phyloP scores from a whole-genome alignment of 1,140 invertebrate genomes.

The Nixonia krombeini region DNA sequence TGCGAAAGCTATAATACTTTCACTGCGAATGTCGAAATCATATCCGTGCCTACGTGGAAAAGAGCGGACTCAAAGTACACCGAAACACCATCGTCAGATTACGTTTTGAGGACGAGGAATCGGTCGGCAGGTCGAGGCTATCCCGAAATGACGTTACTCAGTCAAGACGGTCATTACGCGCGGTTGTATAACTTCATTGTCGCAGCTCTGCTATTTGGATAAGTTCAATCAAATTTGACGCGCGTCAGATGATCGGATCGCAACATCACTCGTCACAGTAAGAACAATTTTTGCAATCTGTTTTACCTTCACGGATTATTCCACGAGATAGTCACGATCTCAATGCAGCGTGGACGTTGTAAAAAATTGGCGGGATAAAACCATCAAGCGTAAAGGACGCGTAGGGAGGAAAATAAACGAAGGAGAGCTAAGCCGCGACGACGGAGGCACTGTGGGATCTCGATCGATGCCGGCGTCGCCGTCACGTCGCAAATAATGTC shows the following conservation, averaged over 20 bases:
- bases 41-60: slow-evolving; percentile 31
- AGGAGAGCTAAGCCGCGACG: not conserved
- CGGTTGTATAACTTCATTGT: too few species aligned
- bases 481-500: slow-evolving; percentile 26
- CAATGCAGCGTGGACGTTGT: slow-evolving; percentile 2
- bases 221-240: too few species aligned
- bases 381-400: slow-evolving; percentile 15
- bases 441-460: slow-evolving; percentile 27
- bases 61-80: slow-evolving; percentile 15
- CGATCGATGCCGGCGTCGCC: slow-evolving; percentile 25
- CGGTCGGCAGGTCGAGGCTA: too few species aligned
- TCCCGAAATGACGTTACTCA: too few species aligned
- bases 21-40: slow-evolving; percentile 40
- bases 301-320: not conserved
- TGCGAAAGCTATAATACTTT: slow-evolving; percentile 51
- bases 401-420: slow-evolving; percentile 14
- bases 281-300: not conserved
- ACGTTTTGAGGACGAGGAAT: slow-evolving; percentile 7
- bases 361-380: slow-evolving; percentile 26
- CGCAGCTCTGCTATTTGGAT: too few species aligned
- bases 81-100: slow-evolving; percentile 20
- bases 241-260: not conserved
- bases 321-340: too few species aligned
- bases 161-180: too few species aligned
- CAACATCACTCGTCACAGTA: not conserved